A percentile compares a stretch with the other conserved stretches of the same genome.
These are phyloP conservation scores for Lacerta viridis DNA, from an alignment of 2,797 vertebrate genomes.

Conservation along the genomic window DNA sequence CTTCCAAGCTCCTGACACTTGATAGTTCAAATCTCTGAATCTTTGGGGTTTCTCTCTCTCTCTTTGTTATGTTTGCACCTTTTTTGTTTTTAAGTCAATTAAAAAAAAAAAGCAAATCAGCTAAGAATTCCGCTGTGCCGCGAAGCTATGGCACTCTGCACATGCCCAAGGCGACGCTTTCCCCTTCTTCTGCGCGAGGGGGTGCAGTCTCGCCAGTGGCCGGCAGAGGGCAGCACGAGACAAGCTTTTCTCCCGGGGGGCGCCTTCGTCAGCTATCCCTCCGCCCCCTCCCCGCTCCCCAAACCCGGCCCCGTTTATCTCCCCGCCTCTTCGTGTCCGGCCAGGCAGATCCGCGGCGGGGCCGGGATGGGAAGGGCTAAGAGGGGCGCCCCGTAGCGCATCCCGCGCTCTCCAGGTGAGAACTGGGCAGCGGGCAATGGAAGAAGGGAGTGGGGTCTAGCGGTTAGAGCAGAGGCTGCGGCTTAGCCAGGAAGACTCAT, in stretches of 20 bases:
- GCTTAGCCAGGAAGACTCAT: background rate
- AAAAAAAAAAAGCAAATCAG: too few relatives aligned
- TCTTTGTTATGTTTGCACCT: too few relatives aligned
- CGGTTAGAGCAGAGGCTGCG: background rate
- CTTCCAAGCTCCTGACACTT: too few relatives aligned
- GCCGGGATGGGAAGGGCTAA: background rate
- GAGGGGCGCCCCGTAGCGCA: too few relatives aligned
- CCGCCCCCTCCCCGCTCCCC: background rate
- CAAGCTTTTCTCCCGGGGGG: background rate
- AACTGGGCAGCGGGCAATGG: slow-evolving; percentile 29
- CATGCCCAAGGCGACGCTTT: background rate
- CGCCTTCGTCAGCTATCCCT: background rate
- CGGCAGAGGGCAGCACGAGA: slow-evolving; percentile 32
- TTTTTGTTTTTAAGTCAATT: too few relatives aligned
- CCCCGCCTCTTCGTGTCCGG: background rate
- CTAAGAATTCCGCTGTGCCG: too few relatives aligned
- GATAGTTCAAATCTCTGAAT: too few relatives aligned
- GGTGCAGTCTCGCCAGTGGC: background rate
- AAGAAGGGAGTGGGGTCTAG: background rate
- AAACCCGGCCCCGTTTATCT: too few relatives aligned
- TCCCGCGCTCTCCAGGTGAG: slow-evolving; percentile 27
- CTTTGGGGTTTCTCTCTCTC: too few relatives aligned
- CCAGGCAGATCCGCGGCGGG: background rate
- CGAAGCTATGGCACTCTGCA: background rate
- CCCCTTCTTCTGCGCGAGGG: background rate